Evolutionary conservation across 2,113 vertebrate genomes (phyloP).

Genomic region (Pantherophis guttatus): DNA sequence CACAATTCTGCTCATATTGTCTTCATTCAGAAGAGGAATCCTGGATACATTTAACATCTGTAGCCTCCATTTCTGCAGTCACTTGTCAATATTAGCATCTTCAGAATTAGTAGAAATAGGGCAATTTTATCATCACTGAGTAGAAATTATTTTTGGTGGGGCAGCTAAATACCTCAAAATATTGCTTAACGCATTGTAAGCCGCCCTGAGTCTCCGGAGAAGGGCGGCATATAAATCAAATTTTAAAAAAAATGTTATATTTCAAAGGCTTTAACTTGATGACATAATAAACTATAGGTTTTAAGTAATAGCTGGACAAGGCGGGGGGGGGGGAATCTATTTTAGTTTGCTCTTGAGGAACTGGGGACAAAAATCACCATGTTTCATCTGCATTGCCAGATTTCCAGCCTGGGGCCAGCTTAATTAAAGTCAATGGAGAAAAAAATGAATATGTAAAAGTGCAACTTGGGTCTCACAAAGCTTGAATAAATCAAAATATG

Average conservation of each 20-base stretch:
- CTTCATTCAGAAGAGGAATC: slow-evolving; percentile 22
- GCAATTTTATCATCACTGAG: slow-evolving; percentile 65
- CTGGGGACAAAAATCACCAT: slow-evolving; percentile 38
- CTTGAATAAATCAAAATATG: slow-evolving; percentile 72
- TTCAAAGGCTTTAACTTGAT: slow-evolving; percentile 59
- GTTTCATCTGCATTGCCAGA: slow-evolving; percentile 65
- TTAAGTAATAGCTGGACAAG: slow-evolving; percentile 63
- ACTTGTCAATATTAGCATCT: slow-evolving; percentile 57
- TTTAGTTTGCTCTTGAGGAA: slow-evolving; percentile 59
- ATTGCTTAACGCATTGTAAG: too few species aligned
- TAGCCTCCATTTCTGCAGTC: slow-evolving; percentile 14
- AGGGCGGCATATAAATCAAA: too few species aligned
- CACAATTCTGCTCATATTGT: slow-evolving; percentile 12
- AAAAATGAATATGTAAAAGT: slow-evolving; percentile 72
- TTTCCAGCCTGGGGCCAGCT: slow-evolving; percentile 70
- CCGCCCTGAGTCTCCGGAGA: too few species aligned
- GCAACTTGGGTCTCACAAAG: slow-evolving; percentile 67
- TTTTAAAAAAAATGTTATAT: too few species aligned
- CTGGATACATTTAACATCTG: not conserved
- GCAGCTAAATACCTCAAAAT: slow-evolving; percentile 64
- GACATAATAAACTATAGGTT: slow-evolving; percentile 66
- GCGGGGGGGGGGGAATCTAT: slow-evolving; percentile 8
- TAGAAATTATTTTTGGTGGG: slow-evolving; percentile 69
- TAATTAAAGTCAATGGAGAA: slow-evolving; percentile 80
- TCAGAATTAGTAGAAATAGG: slow-evolving; percentile 58